A percentile compares a stretch with the other conserved stretches of the same genome.
These are phyloP conservation scores for Stenoptilia bipunctidactyla DNA, from an alignment of 2,888 invertebrate genomes.

Conservation along the genomic window DNA sequence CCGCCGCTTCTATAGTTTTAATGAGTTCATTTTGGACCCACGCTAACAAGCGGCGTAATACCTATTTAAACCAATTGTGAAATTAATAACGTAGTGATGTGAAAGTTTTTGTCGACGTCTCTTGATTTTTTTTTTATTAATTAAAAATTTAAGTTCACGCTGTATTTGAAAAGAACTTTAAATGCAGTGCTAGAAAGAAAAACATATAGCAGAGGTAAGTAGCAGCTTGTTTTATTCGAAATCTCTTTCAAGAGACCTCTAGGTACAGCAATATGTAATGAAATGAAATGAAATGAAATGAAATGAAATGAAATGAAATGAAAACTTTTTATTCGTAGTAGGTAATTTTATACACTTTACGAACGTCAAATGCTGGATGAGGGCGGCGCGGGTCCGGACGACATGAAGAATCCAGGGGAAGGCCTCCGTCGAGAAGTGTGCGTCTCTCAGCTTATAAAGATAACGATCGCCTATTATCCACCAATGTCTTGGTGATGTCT, in stretches of 20 bases:
- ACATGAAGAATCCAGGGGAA: too few species aligned
- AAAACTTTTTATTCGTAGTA: too few species aligned
- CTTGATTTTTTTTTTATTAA: neutral
- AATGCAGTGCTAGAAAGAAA: too few species aligned
- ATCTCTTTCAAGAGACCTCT: neutral
- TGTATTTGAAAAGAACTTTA: too few species aligned
- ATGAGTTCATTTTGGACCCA: conserved; percentile 79
- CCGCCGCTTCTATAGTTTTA: conserved; percentile 82
- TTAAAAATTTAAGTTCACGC: neutral
- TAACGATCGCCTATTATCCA: too few species aligned
- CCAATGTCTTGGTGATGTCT: too few species aligned
- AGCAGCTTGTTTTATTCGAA: neutral
- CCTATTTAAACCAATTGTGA: conserved; percentile 70
- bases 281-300: neutral
- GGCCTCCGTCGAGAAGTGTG: too few species aligned
- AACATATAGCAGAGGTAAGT: too few species aligned
- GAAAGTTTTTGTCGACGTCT: neutral
- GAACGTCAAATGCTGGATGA: too few species aligned
- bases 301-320: neutral
- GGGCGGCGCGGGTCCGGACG: too few species aligned
- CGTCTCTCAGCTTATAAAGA: too few species aligned
- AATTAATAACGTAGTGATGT: conserved; percentile 61
- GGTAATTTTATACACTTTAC: too few species aligned
- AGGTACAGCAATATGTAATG: neutral
- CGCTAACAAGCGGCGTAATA: conserved; percentile 72